These are phyloP conservation scores for Leptopilina drosophilae DNA, from an alignment of 2,888 invertebrate species.

Conservation along the genomic window DNA sequence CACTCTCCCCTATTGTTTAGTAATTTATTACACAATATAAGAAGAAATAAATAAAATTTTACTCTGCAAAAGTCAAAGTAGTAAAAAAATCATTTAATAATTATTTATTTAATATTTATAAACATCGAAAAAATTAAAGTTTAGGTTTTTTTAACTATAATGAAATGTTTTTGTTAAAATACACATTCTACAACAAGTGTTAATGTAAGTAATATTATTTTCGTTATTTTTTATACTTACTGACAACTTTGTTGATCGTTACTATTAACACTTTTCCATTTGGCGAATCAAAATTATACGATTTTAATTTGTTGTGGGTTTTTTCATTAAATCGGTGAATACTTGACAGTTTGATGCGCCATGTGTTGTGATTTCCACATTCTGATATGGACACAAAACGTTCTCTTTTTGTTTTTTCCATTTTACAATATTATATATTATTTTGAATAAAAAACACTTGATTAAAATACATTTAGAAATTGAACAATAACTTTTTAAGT, in stretches of 20 bases:
- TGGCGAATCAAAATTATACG: neutral
- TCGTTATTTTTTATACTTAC: neutral
- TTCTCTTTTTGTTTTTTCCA: neutral
- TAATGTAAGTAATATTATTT: slow-evolving; percentile 4
- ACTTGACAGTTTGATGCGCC: neutral
- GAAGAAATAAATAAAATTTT: too few relatives aligned
- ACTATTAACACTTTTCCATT: neutral
- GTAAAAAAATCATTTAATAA: too few relatives aligned
- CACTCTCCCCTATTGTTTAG: too few relatives aligned
- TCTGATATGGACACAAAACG: neutral
- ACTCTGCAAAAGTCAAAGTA: too few relatives aligned
- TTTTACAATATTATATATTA: too few relatives aligned
- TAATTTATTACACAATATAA: too few relatives aligned
- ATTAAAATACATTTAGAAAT: too few relatives aligned
- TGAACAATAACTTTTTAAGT: too few relatives aligned
- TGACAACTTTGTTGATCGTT: neutral
- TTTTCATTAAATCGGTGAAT: neutral
- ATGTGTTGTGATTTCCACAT: neutral
- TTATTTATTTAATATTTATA: too few relatives aligned
- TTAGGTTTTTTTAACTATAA: too few relatives aligned
- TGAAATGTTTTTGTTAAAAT: neutral
- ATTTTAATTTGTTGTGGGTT: neutral
- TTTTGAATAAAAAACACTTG: too few relatives aligned
- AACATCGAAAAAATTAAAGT: too few relatives aligned
- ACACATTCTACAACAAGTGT: neutral